These are phyloP conservation scores for Brachionus manjavacas DNA, from an alignment of 1,140 invertebrate species.

Conservation along the genomic window DNA sequence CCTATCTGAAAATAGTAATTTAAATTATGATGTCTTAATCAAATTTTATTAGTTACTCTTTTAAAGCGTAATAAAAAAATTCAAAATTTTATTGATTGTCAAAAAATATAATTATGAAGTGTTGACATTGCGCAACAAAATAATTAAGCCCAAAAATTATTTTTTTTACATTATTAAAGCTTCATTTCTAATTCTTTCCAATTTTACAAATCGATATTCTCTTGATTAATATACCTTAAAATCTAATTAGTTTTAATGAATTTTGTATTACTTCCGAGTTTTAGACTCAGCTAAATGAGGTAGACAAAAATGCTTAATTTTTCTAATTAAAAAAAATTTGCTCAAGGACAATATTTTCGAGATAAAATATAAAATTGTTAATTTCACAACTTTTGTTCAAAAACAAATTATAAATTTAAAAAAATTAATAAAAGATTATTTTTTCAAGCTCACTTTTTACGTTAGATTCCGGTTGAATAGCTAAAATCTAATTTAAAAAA, in stretches of 20 bases:
- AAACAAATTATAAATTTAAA: too few relatives aligned
- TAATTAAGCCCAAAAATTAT: background rate
- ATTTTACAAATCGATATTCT: constrained; percentile 1
- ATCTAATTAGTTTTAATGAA: background rate
- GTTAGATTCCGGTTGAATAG: too few relatives aligned
- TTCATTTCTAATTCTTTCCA: background rate
- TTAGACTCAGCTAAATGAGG: background rate
- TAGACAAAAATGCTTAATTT: background rate
- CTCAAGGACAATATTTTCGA: background rate
- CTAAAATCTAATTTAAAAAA: too few relatives aligned
- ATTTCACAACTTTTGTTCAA: too few relatives aligned
- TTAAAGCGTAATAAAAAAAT: background rate
- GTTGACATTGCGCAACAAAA: background rate
- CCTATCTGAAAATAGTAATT: background rate
- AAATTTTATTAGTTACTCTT: background rate
- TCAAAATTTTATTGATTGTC: background rate
- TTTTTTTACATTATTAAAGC: background rate
- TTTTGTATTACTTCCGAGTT: background rate
- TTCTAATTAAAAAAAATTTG: background rate
- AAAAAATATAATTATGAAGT: background rate
- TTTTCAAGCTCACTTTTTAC: too few relatives aligned
- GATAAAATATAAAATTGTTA: background rate
- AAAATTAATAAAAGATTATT: too few relatives aligned
- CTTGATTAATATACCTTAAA: background rate
- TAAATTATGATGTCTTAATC: background rate